phyloP scores from a whole-genome alignment of 2,113 vertebrate genomes.

The Catharus minimus region DNA sequence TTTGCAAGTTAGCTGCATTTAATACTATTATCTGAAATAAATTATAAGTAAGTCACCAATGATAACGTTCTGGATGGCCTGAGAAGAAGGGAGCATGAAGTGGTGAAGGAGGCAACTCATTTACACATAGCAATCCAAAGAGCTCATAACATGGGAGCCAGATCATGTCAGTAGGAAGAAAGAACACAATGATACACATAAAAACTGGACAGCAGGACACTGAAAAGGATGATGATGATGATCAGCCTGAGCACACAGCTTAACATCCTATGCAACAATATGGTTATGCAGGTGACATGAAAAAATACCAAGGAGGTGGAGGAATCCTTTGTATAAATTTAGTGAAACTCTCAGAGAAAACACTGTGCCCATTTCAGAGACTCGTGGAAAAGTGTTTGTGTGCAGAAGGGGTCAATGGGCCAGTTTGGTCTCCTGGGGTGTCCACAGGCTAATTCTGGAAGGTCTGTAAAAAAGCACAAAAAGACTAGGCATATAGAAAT shows the following conservation, averaged over 20 bases:
- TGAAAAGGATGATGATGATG: background rate
- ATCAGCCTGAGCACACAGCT: background rate
- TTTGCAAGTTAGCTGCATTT: background rate
- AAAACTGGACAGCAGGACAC: background rate
- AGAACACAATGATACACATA: rapidly evolving
- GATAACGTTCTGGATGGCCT: background rate
- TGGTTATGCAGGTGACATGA: background rate
- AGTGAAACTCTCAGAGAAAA: background rate
- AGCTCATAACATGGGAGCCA: background rate
- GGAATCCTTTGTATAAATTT: background rate
- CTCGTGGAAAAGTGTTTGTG: background rate
- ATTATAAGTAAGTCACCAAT: background rate
- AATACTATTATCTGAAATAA: background rate
- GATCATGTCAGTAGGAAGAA: background rate
- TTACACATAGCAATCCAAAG: background rate
- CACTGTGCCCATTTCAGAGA: background rate
- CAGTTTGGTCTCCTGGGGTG: background rate
- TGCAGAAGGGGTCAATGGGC: background rate
- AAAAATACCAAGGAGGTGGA: background rate
- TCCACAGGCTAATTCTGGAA: background rate
- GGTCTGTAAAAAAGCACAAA: background rate
- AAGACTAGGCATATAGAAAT: background rate
- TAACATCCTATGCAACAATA: background rate
- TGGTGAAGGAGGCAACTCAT: background rate
- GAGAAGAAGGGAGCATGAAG: background rate